Base-by-base conservation (phyloP, 1,140 invertebrate genomes). In the Meloidogyne hapla region DNA sequence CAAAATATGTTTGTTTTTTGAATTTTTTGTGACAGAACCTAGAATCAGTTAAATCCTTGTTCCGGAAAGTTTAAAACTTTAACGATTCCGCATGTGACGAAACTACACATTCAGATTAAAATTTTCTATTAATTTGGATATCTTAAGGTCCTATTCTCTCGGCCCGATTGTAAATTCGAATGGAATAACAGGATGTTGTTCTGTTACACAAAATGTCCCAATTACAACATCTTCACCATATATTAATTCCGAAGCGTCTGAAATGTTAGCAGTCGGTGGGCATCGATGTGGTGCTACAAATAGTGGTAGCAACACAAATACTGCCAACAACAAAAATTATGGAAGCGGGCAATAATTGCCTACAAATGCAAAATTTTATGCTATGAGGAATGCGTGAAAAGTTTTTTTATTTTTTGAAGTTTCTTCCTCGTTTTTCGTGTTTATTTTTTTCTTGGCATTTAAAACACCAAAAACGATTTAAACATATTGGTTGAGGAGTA, bases 61-160 rank as follows among this genome's bases (percentile, higher is more conserved):
- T n/a, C n/a, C n/a, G n/a, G n/a, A n/a, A n/a, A n/a, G n/a, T n/a
- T n/a, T n/a, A n/a, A n/a, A n/a, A n/a, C n/a, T n/a, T n/a, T n/a
- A n/a, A n/a, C n/a, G n/a, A n/a, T n/a, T n/a, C n/a, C n/a, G n/a
- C n/a, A n/a, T n/a, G n/a, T n/a, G n/a, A n/a, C n/a, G n/a, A n/a
- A n/a, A n/a, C n/a, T n/a, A 23, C 2, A 23, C 21, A 23, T 26
- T 23, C 9, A 4, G 21, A 12, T 23, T 25, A 26, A 33, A 13
- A 68, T 42, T 33, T 0, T 40, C 8, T 28, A 33, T 2, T 23
- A 1, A 25, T 68, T 42, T 10, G 9, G 9, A 69, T 26, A 21
- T 33, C n/a, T 64, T 28, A 10, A 73, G 71, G 71, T 73, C 71
- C n/a, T 73, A 73, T 38, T 73, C 71, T 28, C 23, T 73, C 10